Conservation (phyloP, 1,140 invertebrate genomes). For the Melanaphis sacchari region DNA sequence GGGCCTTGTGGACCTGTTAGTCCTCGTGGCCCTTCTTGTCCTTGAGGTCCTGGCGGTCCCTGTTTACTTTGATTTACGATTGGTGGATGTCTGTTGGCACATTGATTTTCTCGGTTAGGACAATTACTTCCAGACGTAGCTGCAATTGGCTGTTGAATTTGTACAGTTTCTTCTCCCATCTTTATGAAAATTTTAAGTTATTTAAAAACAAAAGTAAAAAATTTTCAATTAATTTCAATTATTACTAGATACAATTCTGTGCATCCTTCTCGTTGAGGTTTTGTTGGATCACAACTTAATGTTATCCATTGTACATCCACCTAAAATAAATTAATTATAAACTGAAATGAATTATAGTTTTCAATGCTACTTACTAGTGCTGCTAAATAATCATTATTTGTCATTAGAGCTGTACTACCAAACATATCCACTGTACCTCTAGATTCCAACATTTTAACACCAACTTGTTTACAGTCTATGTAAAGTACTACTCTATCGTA, state of each 20-base stretch:
- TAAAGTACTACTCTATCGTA: constrained; percentile 73
- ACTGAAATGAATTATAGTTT: neutral
- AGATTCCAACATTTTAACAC: constrained; percentile 65
- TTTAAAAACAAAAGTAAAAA: neutral
- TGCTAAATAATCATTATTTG: constrained; percentile 66
- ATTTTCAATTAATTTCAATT: constrained; percentile 2
- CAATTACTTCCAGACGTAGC: constrained; percentile 15
- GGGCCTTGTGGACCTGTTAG: constrained; percentile 64
- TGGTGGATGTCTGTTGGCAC: neutral
- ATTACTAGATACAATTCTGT: constrained; percentile 70
- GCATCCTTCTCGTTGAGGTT: constrained; percentile 75
- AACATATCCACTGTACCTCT: constrained; percentile 72
- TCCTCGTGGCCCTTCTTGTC: constrained; percentile 63
- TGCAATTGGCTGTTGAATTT: neutral
- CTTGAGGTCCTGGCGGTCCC: constrained; percentile 63
- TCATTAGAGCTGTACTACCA: constrained; percentile 74
- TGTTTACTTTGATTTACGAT: constrained; percentile 57
- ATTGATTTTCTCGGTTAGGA: constrained; percentile 23
- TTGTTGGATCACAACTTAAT: constrained; percentile 78
- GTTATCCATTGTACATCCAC: constrained; percentile 84
- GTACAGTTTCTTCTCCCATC: constrained; percentile 21
- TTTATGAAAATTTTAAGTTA: neutral
- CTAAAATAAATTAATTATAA: constrained; percentile 64
- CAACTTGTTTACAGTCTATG: constrained; percentile 72
- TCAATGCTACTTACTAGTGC: constrained; percentile 69